Conservation (phyloP, 2,113 vertebrate genomes). For the Pampusana beccarii region DNA sequence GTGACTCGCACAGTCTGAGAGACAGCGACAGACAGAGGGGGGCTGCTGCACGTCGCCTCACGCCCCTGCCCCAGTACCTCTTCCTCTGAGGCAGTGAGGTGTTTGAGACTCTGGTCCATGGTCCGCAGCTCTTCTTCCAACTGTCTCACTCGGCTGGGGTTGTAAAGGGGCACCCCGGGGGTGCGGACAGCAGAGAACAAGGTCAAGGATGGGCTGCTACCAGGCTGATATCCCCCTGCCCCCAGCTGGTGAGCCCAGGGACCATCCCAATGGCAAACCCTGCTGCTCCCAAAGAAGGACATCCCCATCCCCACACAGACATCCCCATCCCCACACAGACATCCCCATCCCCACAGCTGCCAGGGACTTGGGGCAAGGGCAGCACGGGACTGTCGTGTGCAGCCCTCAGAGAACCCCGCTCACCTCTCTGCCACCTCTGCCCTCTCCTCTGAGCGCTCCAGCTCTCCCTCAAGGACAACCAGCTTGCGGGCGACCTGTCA, state of each 20-base stretch:
- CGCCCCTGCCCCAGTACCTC: slow-evolving; percentile 85
- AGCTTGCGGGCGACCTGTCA: slow-evolving; percentile 93
- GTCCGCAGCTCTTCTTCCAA: slow-evolving; percentile 93
- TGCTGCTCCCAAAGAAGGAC: neutral
- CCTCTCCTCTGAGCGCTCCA: slow-evolving; percentile 96
- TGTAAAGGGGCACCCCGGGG: slow-evolving; percentile 44
- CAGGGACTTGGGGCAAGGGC: neutral
- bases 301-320: neutral
- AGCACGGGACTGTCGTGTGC: rapidly evolving
- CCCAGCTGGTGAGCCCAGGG: neutral
- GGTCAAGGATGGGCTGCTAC: neutral
- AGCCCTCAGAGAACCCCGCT: neutral
- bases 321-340: rapidly evolving
- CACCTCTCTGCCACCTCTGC: slow-evolving; percentile 96
- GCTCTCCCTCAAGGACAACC: slow-evolving; percentile 94
- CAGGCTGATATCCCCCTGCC: neutral
- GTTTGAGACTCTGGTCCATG: slow-evolving; percentile 97
- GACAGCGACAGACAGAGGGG: slow-evolving; percentile 42
- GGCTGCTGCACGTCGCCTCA: neutral
- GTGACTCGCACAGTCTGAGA: neutral
- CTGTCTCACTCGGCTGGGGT: slow-evolving; percentile 87
- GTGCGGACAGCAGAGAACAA: slow-evolving; percentile 9
- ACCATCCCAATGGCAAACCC: neutral
- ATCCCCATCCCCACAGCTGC: rapidly evolving
- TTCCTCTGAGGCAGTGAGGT: slow-evolving; percentile 95